A percentile compares a stretch with the other conserved stretches of the same genome.
Conservation (phyloP, 2,888 invertebrate species). For the Coelopa pilipes region DNA sequence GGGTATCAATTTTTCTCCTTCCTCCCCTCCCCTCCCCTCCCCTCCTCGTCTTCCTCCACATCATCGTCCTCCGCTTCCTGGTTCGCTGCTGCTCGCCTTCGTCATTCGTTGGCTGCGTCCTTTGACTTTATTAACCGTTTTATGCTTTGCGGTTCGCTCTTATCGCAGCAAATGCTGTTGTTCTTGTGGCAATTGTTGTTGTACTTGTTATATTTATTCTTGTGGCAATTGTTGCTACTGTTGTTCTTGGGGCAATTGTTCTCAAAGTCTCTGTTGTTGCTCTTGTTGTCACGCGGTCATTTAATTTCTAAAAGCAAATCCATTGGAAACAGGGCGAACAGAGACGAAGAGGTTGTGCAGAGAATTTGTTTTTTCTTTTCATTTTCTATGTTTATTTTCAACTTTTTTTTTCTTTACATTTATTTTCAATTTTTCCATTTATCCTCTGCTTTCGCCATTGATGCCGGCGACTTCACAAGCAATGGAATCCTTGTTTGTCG, state of each 20-base stretch:
- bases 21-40: too few species aligned
- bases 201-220: neutral
- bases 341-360: too few species aligned
- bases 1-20: too few species aligned
- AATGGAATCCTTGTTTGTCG: slow-evolving; percentile 14
- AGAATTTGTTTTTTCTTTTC: too few species aligned
- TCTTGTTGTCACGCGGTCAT: neutral
- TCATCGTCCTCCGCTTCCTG: too few species aligned
- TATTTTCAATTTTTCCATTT: too few species aligned
- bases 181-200: neutral
- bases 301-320: slow-evolving; percentile 1
- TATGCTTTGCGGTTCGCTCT: neutral
- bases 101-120: neutral
- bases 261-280: neutral
- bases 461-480: neutral
- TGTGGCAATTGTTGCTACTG: neutral
- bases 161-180: neutral
- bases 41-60: too few species aligned
- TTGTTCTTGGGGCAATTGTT: neutral
- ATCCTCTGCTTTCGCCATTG: too few species aligned
- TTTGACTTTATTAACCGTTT: neutral
- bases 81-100: neutral
- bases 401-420: too few species aligned
- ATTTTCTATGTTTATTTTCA: too few species aligned
- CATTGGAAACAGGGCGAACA: too few species aligned